These are phyloP conservation scores for Colossoma macropomum DNA, from an alignment of 2,113 vertebrate genomes.

Conservation along the genomic window DNA sequence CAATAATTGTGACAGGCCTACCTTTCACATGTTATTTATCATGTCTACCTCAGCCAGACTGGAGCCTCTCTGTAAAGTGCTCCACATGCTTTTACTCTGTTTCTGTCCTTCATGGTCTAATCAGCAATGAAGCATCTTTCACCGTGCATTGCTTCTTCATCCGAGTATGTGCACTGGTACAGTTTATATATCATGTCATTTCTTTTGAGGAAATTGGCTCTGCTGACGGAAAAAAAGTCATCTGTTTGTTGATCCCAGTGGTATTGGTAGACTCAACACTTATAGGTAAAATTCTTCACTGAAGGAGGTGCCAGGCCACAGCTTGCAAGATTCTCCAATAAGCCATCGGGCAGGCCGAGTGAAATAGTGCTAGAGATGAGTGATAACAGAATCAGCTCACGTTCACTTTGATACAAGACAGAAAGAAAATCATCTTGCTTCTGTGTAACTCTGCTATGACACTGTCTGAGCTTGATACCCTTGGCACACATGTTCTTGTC, in stretches of 20 bases:
- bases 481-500: not conserved
- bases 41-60: not conserved
- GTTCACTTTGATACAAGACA: not conserved
- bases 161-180: not conserved
- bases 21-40: not conserved
- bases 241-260: constrained; percentile 3
- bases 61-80: not conserved
- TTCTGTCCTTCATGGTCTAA: constrained; percentile 12
- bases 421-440: constrained; percentile 4
- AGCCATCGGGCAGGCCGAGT: not conserved
- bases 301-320: not conserved
- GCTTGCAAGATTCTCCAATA: not conserved
- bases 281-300: not conserved
- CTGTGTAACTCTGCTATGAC: not conserved
- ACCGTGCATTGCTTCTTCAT: not conserved
- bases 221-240: not conserved
- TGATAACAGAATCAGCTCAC: not conserved
- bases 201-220: constrained; percentile 7
- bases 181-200: not conserved
- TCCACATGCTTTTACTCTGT: not conserved
- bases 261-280: not conserved
- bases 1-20: too few species aligned
- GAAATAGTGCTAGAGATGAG: constrained; percentile 11
- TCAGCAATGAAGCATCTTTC: not conserved
- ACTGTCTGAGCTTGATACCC: not conserved